phyloP scores from a whole-genome alignment of 2,113 vertebrate species.

The Neodontobutis hainanensis region DNA sequence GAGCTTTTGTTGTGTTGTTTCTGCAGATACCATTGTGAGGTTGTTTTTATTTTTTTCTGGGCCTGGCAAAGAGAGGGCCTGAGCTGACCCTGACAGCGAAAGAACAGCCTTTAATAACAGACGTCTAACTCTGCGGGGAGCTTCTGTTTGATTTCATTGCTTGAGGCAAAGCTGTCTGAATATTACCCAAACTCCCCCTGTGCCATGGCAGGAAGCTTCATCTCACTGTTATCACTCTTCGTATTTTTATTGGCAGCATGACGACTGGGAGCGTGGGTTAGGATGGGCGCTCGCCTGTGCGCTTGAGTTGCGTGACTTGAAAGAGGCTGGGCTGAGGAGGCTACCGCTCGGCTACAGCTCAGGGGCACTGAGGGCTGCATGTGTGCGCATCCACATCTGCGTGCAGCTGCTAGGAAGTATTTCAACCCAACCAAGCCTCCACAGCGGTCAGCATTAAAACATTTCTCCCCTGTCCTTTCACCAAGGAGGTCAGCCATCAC shows the following conservation, averaged over 20 bases:
- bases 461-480: conserved; percentile 37
- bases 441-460: conserved; percentile 46
- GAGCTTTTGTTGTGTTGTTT: conserved; percentile 14
- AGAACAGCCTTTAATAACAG: conserved; percentile 75
- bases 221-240: conserved; percentile 67
- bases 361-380: background rate
- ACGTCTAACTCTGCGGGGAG: conserved; percentile 67
- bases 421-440: conserved; percentile 25
- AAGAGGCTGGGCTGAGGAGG: conserved; percentile 31
- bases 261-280: conserved; percentile 32
- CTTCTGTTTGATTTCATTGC: conserved; percentile 69
- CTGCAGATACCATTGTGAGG: conserved; percentile 5
- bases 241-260: conserved; percentile 69
- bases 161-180: conserved; percentile 72
- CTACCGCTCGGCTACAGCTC: conserved; percentile 24
- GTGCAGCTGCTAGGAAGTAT: conserved; percentile 20
- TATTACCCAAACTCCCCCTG: conserved; percentile 70
- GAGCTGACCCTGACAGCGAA: conserved; percentile 68
- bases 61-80: conserved; percentile 49
- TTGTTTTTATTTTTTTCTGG: conserved; percentile 5
- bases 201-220: conserved; percentile 57
- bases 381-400: background rate
- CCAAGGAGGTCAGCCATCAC: conserved; percentile 39
- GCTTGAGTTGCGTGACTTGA: conserved; percentile 47
- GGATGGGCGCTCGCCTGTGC: conserved; percentile 28